Evolutionary conservation across 2,797 vertebrate genomes (phyloP), one percentile per base, ranked within the genome.

Genomic region (Esox masquinongy): DNA sequence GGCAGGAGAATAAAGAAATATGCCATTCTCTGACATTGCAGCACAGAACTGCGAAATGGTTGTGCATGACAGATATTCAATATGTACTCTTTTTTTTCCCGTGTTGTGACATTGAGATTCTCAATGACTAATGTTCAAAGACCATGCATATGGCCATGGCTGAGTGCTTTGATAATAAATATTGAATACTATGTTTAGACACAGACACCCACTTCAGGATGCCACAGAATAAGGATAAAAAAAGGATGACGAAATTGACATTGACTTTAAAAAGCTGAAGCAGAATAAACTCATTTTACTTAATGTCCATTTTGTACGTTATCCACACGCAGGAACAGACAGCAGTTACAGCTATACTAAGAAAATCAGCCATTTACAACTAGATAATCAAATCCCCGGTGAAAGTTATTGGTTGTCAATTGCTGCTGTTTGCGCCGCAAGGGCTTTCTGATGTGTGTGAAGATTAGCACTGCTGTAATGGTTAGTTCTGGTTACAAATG

Each of bases 1-100:
- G 88, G 84, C 73, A 77, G 63, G 81, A 81, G 67, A 72, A 85
- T 81, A 83, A 88, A 85, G 81, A 84, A 85, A 90, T 80, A 84
- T 73, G 79, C 83, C 84, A 86, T 77, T 79, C 82, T 84, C 50
- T 7, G 59, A 72, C 75, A n/a, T 63, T 39, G 74, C n/a, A 36
- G 72, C 16, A 50, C 74, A 79, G 79, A 83, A 76, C 78, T 24
- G 74, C 81, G 72, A 47, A 22, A 17, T 43, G 68, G 36, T 49
- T 50, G 14, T 7, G 26, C 9, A 26, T 67, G 69, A 70, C 64
- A 79, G 34, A 80, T 68, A 66, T 74, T 59, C 70, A 68, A 47
- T 73, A 14, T 81, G 73, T 75, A 50, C 0, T 29, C 43, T 78
- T 49, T 19, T 34, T 56, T 68, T 50, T 29, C 47, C 59, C 77